Percentiles rank a stretch among this genome's conserved stretches.
Evolutionary conservation across 2,888 invertebrate genomes (phyloP).

Genomic region (Megalurothrips usitatus): DNA sequence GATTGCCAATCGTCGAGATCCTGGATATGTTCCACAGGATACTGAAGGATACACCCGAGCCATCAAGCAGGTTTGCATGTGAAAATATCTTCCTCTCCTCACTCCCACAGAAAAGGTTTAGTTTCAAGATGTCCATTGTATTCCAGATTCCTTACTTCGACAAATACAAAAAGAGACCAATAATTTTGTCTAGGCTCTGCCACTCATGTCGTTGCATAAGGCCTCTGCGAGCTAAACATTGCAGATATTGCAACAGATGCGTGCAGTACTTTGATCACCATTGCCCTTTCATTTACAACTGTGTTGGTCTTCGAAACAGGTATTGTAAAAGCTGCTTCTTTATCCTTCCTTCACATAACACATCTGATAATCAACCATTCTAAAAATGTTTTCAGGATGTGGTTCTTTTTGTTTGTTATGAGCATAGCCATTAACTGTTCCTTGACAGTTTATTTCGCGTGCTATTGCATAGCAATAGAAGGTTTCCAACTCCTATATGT

Average conservation of each 20-base stretch:
- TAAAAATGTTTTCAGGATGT: conserved; percentile 59
- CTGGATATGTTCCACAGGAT: conserved; percentile 83
- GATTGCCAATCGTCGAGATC: conserved; percentile 82
- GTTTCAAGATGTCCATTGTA: background rate
- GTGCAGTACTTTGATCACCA: conserved; percentile 90
- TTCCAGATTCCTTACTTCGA: conserved; percentile 77
- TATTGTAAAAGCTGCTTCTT: conserved; percentile 39
- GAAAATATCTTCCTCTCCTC: background rate
- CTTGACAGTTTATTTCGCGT: conserved; percentile 81
- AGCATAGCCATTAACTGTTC: conserved; percentile 84
- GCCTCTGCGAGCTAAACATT: conserved; percentile 85
- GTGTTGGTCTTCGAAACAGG: conserved; percentile 83
- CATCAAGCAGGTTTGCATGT: conserved; percentile 64
- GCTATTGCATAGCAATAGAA: conserved; percentile 77
- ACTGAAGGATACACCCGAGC: conserved; percentile 86
- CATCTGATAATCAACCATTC: conserved; percentile 4
- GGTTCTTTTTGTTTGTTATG: conserved; percentile 87
- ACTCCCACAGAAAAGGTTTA: background rate
- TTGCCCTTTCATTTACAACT: conserved; percentile 93
- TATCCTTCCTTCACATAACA: conserved; percentile 4
- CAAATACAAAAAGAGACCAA: conserved; percentile 78
- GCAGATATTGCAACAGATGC: conserved; percentile 84
- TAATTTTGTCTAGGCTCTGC: conserved; percentile 74
- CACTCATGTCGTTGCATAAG: conserved; percentile 86
- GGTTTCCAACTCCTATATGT: conserved; percentile 80